Evolutionary conservation across 2,113 vertebrate species (phyloP).

Genomic region (Acrocephalus arundinaceus): DNA sequence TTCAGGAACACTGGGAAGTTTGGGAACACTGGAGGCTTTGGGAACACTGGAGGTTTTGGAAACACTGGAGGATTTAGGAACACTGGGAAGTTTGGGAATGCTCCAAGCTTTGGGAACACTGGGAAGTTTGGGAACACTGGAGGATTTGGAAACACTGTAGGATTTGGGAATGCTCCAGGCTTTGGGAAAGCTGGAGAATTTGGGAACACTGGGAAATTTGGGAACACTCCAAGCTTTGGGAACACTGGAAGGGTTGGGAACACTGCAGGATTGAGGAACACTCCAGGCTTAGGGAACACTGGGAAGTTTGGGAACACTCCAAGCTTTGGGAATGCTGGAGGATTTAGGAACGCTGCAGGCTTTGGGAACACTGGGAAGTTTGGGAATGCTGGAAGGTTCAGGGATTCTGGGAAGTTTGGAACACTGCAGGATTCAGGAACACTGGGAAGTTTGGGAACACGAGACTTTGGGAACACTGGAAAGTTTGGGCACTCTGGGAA

Average conservation of each 20-base stretch:
- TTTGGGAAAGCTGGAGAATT: background rate
- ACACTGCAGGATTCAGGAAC: too few relatives aligned
- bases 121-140: background rate
- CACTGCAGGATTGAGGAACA: background rate
- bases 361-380: background rate
- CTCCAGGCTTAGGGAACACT: background rate
- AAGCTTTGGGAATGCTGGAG: background rate
- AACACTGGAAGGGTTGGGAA: background rate
- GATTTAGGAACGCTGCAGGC: background rate
- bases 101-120: background rate
- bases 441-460: background rate
- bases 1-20: background rate
- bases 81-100: rapidly evolving
- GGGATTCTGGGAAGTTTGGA: too few relatives aligned
- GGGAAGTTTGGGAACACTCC: background rate
- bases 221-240: too few relatives aligned
- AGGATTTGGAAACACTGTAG: background rate
- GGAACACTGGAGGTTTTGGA: background rate
- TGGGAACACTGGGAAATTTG: rapidly evolving
- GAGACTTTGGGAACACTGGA: too few relatives aligned
- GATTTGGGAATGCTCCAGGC: background rate
- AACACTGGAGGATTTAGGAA: background rate
- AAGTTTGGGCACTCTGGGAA: too few relatives aligned
- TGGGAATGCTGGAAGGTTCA: background rate
- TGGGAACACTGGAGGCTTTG: too few relatives aligned